Evolutionary conservation across 2,113 vertebrate species (phyloP).

Genomic region (Podocnemis expansa): DNA sequence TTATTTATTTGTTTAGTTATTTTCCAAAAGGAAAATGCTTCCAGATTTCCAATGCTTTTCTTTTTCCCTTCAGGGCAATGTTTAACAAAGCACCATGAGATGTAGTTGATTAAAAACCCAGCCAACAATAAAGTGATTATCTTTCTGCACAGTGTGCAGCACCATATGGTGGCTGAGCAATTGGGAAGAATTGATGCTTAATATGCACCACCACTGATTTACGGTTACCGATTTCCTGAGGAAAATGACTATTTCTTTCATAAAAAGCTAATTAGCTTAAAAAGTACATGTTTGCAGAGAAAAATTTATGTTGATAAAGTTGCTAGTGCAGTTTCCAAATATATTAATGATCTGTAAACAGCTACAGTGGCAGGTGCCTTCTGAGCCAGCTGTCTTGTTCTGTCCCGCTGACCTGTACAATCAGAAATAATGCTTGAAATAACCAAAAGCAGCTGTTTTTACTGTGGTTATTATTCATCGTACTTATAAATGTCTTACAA

Average conservation of each 20-base stretch:
- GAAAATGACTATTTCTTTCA: constrained; percentile 67
- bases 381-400: background rate
- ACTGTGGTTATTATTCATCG: background rate
- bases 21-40: constrained; percentile 14
- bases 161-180: constrained; percentile 70
- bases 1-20: constrained; percentile 36
- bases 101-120: constrained; percentile 66
- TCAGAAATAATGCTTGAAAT: constrained; percentile 1
- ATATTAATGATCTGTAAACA: constrained; percentile 37
- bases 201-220: constrained; percentile 64
- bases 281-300: constrained; percentile 21
- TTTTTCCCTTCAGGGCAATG: constrained; percentile 37
- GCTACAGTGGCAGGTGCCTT: background rate
- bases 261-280: constrained; percentile 55
- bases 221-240: constrained; percentile 50
- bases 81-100: constrained; percentile 64
- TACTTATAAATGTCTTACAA: background rate
- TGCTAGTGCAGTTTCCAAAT: background rate
- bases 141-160: constrained; percentile 67
- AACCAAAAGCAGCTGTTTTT: constrained; percentile 3
- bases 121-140: constrained; percentile 73
- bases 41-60: background rate
- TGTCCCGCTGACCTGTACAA: background rate
- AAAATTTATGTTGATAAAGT: constrained; percentile 39
- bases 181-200: constrained; percentile 61